phyloP scores from a whole-genome alignment of 2,888 invertebrate genomes.

The Alloplasta piceator region DNA sequence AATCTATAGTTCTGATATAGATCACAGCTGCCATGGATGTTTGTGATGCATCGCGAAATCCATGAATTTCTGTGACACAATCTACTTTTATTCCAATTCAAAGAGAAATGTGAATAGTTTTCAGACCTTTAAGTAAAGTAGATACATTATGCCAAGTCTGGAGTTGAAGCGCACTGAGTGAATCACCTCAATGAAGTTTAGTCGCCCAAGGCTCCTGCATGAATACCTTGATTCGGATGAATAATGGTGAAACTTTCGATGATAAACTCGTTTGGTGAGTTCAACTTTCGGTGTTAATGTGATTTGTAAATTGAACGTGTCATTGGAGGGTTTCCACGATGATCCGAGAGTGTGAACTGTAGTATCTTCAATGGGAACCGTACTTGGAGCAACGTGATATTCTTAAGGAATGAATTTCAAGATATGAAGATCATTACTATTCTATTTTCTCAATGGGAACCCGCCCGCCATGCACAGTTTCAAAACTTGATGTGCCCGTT shows the following conservation, averaged over 20 bases:
- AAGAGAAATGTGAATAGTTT: conserved; percentile 18
- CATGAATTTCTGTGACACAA: neutral
- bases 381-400: neutral
- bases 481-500: neutral
- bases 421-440: neutral
- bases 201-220: too few species aligned
- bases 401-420: neutral
- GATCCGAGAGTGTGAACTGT: too few species aligned
- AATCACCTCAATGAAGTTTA: too few species aligned
- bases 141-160: neutral
- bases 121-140: too few species aligned
- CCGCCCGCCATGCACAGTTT: neutral
- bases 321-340: too few species aligned
- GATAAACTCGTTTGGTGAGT: neutral
- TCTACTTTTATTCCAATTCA: conserved; percentile 11
- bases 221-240: too few species aligned
- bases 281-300: too few species aligned
- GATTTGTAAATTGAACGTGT: too few species aligned
- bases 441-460: neutral
- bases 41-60: conserved; percentile 34
- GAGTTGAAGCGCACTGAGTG: neutral
- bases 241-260: neutral
- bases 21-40: conserved; percentile 25
- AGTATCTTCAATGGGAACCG: neutral
- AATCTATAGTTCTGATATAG: conserved; percentile 39